Evolutionary conservation across 2,797 vertebrate species (phyloP).

Genomic region (Tympanoctomys barrerae): DNA sequence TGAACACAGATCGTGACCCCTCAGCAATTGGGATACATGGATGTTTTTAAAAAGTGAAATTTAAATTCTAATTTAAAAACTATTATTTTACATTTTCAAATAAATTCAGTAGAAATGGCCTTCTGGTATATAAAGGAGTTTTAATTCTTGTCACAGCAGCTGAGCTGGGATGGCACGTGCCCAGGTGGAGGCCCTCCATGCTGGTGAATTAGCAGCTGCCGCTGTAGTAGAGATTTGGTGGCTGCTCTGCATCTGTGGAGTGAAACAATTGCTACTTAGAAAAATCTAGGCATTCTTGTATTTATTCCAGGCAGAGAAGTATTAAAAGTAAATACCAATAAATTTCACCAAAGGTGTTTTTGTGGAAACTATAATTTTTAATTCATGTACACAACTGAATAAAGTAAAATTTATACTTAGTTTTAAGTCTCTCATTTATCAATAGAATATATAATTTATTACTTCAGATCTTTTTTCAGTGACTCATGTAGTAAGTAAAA

Average conservation of each 20-base stretch:
- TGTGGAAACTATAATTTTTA: neutral
- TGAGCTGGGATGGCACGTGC: neutral
- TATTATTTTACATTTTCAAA: slow-evolving; percentile 26
- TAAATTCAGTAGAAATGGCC: slow-evolving; percentile 10
- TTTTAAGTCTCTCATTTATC: slow-evolving; percentile 53
- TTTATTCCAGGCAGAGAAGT: neutral
- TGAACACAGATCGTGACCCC: neutral
- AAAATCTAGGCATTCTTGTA: neutral
- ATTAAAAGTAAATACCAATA: neutral
- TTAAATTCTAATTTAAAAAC: neutral
- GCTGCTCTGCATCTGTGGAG: neutral
- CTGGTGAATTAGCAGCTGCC: neutral
- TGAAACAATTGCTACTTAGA: neutral
- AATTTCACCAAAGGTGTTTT: neutral
- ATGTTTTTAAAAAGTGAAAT: slow-evolving; percentile 11
- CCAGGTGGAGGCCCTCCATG: neutral
- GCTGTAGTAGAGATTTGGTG: neutral
- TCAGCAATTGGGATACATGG: neutral
- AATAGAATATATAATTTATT: slow-evolving; percentile 51
- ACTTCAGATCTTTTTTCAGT: slow-evolving; percentile 64
- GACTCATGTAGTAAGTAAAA: slow-evolving; percentile 71
- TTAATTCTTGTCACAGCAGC: neutral
- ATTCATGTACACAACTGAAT: slow-evolving; percentile 16
- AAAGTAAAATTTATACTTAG: slow-evolving; percentile 48
- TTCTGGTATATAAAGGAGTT: neutral